Evolutionary conservation across 2,113 vertebrate species (phyloP).

Genomic region (Pelecanoides urinatrix): DNA sequence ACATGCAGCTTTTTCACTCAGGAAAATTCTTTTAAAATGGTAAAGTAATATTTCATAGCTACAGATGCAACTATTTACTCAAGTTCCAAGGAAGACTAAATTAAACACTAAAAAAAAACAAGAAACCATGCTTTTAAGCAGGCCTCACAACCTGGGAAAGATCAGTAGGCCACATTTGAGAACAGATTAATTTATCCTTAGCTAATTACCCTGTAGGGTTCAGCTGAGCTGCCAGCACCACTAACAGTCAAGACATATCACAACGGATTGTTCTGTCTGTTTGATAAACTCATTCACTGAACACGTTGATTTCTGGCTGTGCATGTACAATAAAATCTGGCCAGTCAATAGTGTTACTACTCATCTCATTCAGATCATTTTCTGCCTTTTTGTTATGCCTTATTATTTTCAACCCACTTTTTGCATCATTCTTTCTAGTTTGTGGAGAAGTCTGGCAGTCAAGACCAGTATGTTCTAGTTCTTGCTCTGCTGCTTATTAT

Average conservation of each 20-base stretch:
- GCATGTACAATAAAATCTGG: constrained; percentile 4
- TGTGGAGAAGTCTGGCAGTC: neutral
- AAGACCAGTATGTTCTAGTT: neutral
- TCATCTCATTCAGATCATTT: neutral
- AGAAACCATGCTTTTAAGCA: neutral
- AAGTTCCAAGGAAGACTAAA: neutral
- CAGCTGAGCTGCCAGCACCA: constrained; percentile 31
- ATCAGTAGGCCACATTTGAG: neutral
- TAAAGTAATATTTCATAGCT: neutral
- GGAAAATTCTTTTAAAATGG: neutral
- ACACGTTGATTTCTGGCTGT: constrained; percentile 15
- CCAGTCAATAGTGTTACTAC: neutral
- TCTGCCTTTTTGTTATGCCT: neutral
- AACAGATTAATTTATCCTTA: constrained; percentile 53
- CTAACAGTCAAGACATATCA: constrained; percentile 40
- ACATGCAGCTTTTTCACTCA: neutral
- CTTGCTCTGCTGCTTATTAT: neutral
- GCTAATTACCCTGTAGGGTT: constrained; percentile 47
- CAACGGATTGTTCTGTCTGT: constrained; percentile 38
- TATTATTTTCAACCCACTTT: constrained; percentile 20
- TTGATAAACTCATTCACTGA: constrained; percentile 26
- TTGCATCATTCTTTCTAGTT: neutral
- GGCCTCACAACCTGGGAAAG: neutral
- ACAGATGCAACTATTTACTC: neutral
- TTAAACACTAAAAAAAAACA: neutral